phyloP scores from a whole-genome alignment of 2,113 vertebrate species.

The Mugil cephalus region DNA sequence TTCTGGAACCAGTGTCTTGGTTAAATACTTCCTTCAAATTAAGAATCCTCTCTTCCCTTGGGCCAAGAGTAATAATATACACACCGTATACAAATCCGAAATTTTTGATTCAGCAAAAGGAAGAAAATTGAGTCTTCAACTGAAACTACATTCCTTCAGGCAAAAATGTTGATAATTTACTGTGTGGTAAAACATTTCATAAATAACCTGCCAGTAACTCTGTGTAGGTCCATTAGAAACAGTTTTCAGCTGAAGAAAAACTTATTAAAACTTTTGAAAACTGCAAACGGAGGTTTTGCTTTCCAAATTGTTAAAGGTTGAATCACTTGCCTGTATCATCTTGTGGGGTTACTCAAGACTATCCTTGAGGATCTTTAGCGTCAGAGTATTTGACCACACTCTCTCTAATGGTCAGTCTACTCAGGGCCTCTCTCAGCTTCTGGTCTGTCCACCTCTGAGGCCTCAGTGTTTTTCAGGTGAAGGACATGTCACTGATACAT shows the following conservation, averaged over 20 bases:
- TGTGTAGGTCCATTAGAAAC: no score
- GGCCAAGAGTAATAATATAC: background rate
- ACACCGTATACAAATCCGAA: background rate
- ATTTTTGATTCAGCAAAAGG: background rate
- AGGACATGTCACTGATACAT: constrained; percentile 13
- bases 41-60: background rate
- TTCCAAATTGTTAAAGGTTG: no score
- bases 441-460: constrained; percentile 4
- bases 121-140: background rate
- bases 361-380: background rate
- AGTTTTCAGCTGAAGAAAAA: no score
- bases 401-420: background rate
- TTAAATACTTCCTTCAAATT: background rate
- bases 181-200: no score
- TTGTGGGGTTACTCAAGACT: background rate
- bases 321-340: no score
- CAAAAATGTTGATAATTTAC: background rate
- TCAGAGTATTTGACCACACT: background rate
- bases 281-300: no score
- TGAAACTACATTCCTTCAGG: background rate
- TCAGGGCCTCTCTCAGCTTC: background rate
- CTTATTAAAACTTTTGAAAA: no score
- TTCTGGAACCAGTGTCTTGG: background rate
- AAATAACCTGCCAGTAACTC: no score
- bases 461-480: constrained; percentile 16